Evolutionary conservation across 2,113 vertebrate species (phyloP).

Genomic region (Plectropomus leopardus): DNA sequence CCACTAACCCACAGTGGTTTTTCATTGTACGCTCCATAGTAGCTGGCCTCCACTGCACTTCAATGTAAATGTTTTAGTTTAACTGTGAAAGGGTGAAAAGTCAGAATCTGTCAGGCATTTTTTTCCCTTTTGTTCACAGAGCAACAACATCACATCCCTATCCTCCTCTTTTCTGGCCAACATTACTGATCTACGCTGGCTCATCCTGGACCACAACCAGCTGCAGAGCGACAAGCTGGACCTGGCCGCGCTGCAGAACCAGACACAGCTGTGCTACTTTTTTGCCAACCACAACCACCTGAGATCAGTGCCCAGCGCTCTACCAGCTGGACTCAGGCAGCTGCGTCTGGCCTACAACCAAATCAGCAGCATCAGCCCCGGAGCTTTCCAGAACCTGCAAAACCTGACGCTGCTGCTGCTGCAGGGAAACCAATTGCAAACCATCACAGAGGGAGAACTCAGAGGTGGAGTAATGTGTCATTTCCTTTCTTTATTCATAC

Average conservation of each 20-base stretch:
- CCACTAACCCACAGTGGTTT: constrained; percentile 18
- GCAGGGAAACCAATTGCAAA: constrained; percentile 83
- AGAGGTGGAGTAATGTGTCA: constrained; percentile 66
- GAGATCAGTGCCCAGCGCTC: constrained; percentile 70
- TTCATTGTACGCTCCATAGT: background rate
- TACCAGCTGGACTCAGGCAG: constrained; percentile 81
- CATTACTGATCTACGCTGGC: constrained; percentile 79
- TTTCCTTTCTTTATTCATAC: constrained; percentile 26
- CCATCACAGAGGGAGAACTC: constrained; percentile 73
- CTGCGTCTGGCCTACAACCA: constrained; percentile 83
- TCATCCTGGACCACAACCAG: constrained; percentile 84
- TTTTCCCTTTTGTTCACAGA: constrained; percentile 53
- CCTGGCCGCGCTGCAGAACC: constrained; percentile 64
- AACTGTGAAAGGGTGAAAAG: background rate
- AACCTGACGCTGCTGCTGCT: constrained; percentile 84
- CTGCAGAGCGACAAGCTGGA: constrained; percentile 73
- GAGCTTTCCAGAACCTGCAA: constrained; percentile 71
- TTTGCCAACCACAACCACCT: constrained; percentile 85
- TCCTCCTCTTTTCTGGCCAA: constrained; percentile 70
- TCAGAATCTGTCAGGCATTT: background rate
- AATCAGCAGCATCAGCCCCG: constrained; percentile 76
- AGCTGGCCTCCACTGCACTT: background rate
- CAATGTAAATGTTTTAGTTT: background rate
- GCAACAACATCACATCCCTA: constrained; percentile 81
- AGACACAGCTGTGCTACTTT: constrained; percentile 77